Evolutionary conservation across 2,113 vertebrate species (phyloP).

Genomic region (Syngnathus typhle): DNA sequence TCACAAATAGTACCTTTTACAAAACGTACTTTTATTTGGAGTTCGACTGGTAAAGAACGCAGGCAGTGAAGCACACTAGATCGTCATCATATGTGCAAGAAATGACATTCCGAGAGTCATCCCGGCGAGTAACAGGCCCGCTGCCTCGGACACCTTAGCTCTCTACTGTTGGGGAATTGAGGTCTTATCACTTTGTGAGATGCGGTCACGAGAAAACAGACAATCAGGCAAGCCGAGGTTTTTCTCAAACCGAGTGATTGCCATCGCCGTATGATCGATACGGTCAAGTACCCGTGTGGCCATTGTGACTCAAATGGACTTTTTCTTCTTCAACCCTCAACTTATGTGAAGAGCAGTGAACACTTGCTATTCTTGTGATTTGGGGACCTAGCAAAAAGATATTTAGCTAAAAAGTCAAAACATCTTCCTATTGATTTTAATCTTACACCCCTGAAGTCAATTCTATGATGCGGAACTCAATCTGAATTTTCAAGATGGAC

Average conservation of each 20-base stretch:
- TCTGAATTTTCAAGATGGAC: too few relatives aligned
- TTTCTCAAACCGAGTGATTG: slow-evolving; percentile 1
- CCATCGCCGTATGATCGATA: not conserved
- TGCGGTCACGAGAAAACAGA: not conserved
- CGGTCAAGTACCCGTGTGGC: not conserved
- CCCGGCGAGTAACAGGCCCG: not conserved
- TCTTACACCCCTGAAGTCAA: too few relatives aligned
- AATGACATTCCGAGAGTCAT: slow-evolving; percentile 3
- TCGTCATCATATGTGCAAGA: not conserved
- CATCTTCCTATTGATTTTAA: too few relatives aligned
- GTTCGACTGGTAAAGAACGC: not conserved
- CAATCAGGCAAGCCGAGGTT: not conserved
- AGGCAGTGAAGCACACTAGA: not conserved
- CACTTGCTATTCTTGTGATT: not conserved
- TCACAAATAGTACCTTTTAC: not conserved
- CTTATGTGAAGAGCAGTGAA: not conserved
- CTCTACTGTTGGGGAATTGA: slow-evolving; percentile 1
- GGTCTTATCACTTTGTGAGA: not conserved
- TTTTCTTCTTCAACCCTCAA: not conserved
- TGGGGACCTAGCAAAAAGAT: too few relatives aligned
- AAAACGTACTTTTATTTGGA: not conserved
- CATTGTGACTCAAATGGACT: not conserved
- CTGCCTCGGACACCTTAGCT: not conserved
- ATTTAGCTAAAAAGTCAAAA: too few relatives aligned
- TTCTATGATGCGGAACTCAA: too few relatives aligned